Percentiles rank a stretch among this genome's conserved stretches.
Evolutionary conservation across 1,140 invertebrate species (phyloP).

Genomic region (Araneus ventricosus): DNA sequence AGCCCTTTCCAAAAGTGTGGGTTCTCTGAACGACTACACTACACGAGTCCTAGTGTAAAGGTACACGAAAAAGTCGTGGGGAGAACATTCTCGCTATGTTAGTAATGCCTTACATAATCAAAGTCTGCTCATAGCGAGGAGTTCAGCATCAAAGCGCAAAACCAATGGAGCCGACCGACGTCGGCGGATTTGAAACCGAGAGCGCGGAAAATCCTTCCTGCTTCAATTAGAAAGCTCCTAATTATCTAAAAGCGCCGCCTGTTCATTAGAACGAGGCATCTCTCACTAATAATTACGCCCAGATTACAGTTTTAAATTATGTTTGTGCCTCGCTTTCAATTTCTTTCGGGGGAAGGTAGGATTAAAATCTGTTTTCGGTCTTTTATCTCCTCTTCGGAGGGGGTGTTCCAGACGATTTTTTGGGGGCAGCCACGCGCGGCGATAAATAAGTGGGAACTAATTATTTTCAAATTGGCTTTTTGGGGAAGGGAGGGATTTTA

Average conservation of each 20-base stretch:
- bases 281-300: neutral
- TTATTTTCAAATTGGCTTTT: conserved; percentile 13
- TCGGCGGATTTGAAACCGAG: neutral
- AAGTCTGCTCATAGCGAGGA: no score
- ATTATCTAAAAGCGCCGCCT: conserved; percentile 13
- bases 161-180: neutral
- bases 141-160: neutral
- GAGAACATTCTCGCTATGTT: no score
- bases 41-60: no score
- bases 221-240: neutral
- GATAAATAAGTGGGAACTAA: conserved; percentile 6
- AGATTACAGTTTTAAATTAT: conserved; percentile 13
- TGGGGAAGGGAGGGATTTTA: neutral
- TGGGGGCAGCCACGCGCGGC: neutral
- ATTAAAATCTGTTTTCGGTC: conserved; percentile 23
- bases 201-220: neutral
- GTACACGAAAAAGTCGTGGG: no score
- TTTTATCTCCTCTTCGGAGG: neutral
- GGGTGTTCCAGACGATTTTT: neutral
- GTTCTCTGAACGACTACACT: no score
- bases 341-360: neutral
- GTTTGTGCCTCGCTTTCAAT: neutral
- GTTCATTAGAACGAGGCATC: neutral
- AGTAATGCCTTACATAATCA: no score
- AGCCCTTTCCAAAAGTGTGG: no score